Base-by-base conservation (phyloP, 64 coral and sea anemone species). In the Trachythela sp. region DNA sequence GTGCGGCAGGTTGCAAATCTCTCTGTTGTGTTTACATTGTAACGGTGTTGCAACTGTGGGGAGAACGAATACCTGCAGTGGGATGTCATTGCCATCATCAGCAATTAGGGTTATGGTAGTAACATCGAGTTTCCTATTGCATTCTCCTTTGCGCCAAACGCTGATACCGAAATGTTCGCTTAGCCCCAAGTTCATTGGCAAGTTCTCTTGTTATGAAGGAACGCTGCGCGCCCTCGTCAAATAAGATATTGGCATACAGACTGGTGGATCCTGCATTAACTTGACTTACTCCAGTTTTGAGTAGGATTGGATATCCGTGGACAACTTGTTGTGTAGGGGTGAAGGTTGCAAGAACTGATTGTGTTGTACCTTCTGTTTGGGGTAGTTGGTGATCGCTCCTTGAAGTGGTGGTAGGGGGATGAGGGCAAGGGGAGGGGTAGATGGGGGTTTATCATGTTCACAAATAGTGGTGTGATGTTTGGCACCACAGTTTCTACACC, bases 401-500 rank as follows among this genome's bases (percentile, higher is more conserved):
- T 68, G 58, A 40, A n/a, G n/a, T n/a, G n/a, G n/a, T n/a, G n/a
- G n/a, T n/a, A n/a, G n/a, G n/a, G n/a, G n/a, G n/a, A n/a, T n/a
- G n/a, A n/a, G n/a, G n/a, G n/a, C n/a, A n/a, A n/a, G n/a, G n/a
- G n/a, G n/a, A n/a, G n/a, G n/a, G n/a, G n/a, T n/a, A n/a, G n/a
- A n/a, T n/a, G n/a, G n/a, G n/a, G 50, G 60, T 17, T 70, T n/a
- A 22, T 70, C 64, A 17, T 70, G 64, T 32, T 70, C 20, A 22
- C 64, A 70, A n/a, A 70, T 22, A 22, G 64, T 70, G 20, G 64
- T 70, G 36, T 75, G 37, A 39, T 88, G 87, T 71, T 88, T 88
- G 6, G 54, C 60, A 68, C 87, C 39, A 42, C 87, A 88, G 35
- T 71, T 33, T 60, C 58, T 88, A 37, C 87, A 88, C 22, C 56